These are phyloP conservation scores for Seriola dumerili DNA, from an alignment of 2,113 vertebrate species.

Conservation along the genomic window DNA sequence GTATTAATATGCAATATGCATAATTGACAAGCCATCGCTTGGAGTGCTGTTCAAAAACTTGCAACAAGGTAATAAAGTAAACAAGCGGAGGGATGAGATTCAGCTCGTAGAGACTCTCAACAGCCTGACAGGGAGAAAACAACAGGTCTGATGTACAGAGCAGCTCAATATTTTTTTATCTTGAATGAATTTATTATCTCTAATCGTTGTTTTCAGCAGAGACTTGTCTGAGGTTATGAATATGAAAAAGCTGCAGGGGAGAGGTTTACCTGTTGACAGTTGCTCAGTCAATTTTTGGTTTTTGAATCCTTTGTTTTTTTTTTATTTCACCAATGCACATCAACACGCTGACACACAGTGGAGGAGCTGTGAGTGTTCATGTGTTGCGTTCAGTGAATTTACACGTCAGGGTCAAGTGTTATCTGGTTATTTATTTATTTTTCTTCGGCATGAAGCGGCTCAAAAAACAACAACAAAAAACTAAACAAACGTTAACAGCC, in stretches of 20 bases:
- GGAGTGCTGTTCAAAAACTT: constrained; percentile 63
- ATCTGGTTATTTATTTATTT: background rate
- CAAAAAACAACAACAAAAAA: too few relatives aligned
- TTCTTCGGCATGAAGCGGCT: too few relatives aligned
- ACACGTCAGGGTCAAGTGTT: background rate
- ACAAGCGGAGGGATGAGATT: constrained; percentile 48
- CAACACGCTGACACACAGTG: constrained; percentile 28
- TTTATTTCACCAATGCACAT: constrained; percentile 6
- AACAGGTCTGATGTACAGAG: constrained; percentile 2
- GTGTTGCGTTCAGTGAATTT: constrained; percentile 16
- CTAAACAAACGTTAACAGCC: background rate
- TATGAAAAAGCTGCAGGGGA: constrained; percentile 44
- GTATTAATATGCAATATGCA: constrained; percentile 79
- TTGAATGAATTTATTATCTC: constrained; percentile 35
- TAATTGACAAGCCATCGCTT: constrained; percentile 71
- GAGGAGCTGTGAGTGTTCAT: background rate
- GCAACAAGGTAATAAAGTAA: constrained; percentile 70
- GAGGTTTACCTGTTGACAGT: constrained; percentile 48
- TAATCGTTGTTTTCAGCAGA: constrained; percentile 9
- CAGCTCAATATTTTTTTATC: constrained; percentile 11
- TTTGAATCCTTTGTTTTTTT: background rate
- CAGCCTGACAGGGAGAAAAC: constrained; percentile 5
- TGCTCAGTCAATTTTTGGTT: constrained; percentile 26
- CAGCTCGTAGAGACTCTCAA: constrained; percentile 24
- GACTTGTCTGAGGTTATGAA: constrained; percentile 35